Evolutionary conservation across 2,888 invertebrate species (phyloP), one percentile per base, ranked within the genome.

Genomic region (Plusia festucae): DNA sequence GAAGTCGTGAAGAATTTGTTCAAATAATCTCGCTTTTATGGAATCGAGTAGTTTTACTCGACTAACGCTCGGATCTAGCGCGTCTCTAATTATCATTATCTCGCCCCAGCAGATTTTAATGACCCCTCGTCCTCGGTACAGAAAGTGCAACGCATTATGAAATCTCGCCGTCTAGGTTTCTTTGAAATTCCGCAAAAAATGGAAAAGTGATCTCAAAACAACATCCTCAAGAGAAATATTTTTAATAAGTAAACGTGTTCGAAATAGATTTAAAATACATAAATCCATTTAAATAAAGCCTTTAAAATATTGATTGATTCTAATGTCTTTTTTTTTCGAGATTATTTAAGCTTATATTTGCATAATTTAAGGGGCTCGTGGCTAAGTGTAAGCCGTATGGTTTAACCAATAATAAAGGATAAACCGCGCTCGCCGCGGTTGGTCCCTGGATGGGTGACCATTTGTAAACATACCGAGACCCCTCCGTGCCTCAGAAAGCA

Each of bases 31-130:
- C 8, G 9, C 1, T 15, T n/a, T 1, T n/a, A n/a, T 40, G 20
- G 57, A 53, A 61, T 76, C 72, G 58, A 76, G 57, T 53, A 61
- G 34, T 44, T 62, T 46, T 40, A 51, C n/a, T 76, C 59, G 76
- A 54, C 67, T 62, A 72, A 56, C 18, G 53, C 22, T 44, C 32
- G 20, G 16, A 58, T 60, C 64, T 54, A 52, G 57, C 54, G 57
- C 73, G 54, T 63, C 73, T 63, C 73, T 76, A 76, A 79, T 82
- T 78, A 75, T 82, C 79, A 82, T 81, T 82, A 82, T 73, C 73
- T 72, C 73, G 73, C 73, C 44, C 74, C 78, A 76, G 73, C 71
- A 73, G 69, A 61, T 75, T 81, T 82, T 82, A 82, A 82, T 82
- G 82, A 82, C 66, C 79, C 69, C 68, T 74, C 78, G 73, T 73